A percentile compares a stretch with the other conserved stretches of the same genome.
Evolutionary conservation across 1,140 invertebrate species (phyloP).

Genomic region (Parasteatoda tepidariorum): DNA sequence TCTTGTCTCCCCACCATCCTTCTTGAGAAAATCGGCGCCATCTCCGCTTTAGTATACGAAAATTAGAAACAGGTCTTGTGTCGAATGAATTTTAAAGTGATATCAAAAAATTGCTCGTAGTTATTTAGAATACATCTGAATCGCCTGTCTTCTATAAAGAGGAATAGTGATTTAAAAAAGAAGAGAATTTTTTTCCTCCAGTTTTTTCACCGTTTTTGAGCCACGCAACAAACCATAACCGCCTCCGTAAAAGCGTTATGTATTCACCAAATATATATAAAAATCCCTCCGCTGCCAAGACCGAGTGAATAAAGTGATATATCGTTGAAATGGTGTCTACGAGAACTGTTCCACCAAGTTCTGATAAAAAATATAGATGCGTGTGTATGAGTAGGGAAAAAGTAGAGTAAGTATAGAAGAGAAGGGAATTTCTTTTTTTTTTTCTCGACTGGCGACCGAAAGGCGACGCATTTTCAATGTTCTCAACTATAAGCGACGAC

Average conservation of each 20-base stretch:
- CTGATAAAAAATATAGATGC: constrained; percentile 42
- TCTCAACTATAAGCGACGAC: constrained; percentile 38
- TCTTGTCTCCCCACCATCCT: too few relatives aligned
- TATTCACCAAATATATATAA: constrained; percentile 48
- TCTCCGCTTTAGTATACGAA: too few relatives aligned
- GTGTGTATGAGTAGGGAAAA: neutral
- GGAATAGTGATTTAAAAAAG: too few relatives aligned
- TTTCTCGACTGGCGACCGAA: constrained; percentile 23
- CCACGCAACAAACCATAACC: neutral
- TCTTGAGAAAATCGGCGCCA: too few relatives aligned
- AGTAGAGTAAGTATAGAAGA: neutral
- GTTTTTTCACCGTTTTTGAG: neutral
- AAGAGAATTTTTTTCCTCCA: too few relatives aligned
- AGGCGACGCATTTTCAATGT: constrained; percentile 51
- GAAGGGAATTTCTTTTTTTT: too few relatives aligned
- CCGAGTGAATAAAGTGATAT: constrained; percentile 53
- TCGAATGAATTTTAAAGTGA: too few relatives aligned
- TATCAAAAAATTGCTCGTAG: too few relatives aligned
- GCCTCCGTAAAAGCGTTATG: constrained; percentile 27
- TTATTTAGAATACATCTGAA: neutral
- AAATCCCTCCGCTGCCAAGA: constrained; percentile 50
- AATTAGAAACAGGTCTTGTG: too few relatives aligned
- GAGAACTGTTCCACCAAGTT: constrained; percentile 41
- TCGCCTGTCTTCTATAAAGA: neutral
- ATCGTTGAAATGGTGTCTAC: constrained; percentile 27